These are phyloP conservation scores for Drosophila recens DNA, from an alignment of 2,888 invertebrate genomes.

Conservation along the genomic window DNA sequence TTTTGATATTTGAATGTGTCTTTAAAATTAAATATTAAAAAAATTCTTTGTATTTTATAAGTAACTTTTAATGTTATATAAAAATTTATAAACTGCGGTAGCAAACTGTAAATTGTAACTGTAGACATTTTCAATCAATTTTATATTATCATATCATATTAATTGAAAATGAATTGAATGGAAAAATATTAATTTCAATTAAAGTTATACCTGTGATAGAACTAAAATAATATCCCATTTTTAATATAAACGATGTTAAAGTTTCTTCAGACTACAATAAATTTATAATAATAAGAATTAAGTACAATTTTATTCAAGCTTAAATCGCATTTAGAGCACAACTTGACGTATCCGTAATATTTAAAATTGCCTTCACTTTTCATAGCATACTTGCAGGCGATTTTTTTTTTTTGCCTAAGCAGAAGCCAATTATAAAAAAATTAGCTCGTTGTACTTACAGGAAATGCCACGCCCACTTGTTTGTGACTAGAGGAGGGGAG, in stretches of 20 bases:
- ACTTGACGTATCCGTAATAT: slow-evolving; percentile 11
- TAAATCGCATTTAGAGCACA: not conserved
- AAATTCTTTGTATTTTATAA: not conserved
- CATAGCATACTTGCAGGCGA: slow-evolving; percentile 14
- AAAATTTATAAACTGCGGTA: not conserved
- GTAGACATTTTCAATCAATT: too few relatives aligned
- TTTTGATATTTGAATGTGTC: not conserved
- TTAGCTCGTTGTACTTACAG: slow-evolving; percentile 33
- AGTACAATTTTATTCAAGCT: not conserved
- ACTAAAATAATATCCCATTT: too few relatives aligned
- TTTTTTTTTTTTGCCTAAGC: slow-evolving; percentile 7
- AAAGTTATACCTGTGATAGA: too few relatives aligned
- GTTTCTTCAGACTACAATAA: not conserved
- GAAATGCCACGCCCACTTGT: slow-evolving; percentile 22
- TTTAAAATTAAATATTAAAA: not conserved
- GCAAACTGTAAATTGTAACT: too few relatives aligned
- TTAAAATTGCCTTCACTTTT: not conserved
- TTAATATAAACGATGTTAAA: not conserved
- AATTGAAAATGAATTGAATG: too few relatives aligned
- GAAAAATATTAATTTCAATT: too few relatives aligned
- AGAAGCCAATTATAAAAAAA: slow-evolving; percentile 36
- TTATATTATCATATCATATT: too few relatives aligned
- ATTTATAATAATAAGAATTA: not conserved
- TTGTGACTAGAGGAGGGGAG: slow-evolving; percentile 1
- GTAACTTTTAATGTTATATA: not conserved